phyloP scores from a whole-genome alignment of 1,140 invertebrate genomes.

The Eumaeus atala region DNA sequence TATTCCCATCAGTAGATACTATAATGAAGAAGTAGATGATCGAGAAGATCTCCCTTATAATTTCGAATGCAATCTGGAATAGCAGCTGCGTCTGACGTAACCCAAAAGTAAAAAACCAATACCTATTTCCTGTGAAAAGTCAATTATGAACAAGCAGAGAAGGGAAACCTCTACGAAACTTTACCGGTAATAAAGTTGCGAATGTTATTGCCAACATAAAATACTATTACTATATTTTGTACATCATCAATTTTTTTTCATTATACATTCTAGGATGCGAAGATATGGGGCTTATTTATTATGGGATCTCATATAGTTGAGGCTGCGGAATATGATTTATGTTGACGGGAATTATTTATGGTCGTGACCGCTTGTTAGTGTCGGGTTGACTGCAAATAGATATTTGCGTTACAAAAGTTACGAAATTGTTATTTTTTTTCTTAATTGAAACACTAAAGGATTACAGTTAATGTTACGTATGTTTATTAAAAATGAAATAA shows the following conservation, averaged over 20 bases:
- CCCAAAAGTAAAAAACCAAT: background rate
- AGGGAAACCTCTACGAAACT: background rate
- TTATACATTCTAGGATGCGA: slow-evolving; percentile 7
- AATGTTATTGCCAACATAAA: slow-evolving; percentile 3
- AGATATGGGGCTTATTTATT: slow-evolving; percentile 1
- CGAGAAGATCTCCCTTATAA: too few species aligned
- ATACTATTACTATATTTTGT: slow-evolving; percentile 8
- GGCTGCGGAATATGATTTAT: background rate
- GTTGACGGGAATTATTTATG: slow-evolving; percentile 7
- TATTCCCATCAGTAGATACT: too few species aligned
- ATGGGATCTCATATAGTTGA: background rate
- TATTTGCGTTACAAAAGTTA: too few species aligned
- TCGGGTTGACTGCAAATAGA: background rate
- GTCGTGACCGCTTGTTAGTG: background rate
- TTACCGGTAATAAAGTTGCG: background rate
- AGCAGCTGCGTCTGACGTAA: background rate
- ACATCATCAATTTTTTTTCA: slow-evolving; percentile 3
- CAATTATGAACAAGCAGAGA: background rate
- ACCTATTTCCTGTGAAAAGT: background rate
- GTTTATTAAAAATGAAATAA: too few species aligned
- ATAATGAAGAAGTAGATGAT: too few species aligned
- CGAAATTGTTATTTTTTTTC: too few species aligned
- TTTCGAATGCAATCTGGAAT: too few species aligned
- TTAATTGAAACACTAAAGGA: too few species aligned
- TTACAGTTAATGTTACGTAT: too few species aligned